Evolutionary conservation across 2,113 vertebrate genomes (phyloP).

Genomic region (Taxidea taxus): DNA sequence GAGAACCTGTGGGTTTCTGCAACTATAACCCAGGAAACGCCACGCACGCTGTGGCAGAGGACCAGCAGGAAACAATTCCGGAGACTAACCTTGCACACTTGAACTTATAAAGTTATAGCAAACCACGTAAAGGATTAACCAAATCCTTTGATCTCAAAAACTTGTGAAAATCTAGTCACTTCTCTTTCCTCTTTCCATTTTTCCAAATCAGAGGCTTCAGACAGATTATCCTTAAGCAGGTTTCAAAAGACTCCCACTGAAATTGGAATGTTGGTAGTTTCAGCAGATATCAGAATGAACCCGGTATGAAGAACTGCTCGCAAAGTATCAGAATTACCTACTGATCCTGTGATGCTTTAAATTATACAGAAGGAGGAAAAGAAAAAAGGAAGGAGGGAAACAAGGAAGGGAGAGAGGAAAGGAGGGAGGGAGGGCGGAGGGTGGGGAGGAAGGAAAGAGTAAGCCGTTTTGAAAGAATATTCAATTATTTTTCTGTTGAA

Average conservation of each 20-base stretch:
- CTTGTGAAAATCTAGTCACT: slow-evolving; percentile 59
- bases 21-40: not conserved
- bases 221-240: slow-evolving; percentile 65
- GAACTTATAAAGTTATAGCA: slow-evolving; percentile 56
- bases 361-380: not conserved
- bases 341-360: slow-evolving; percentile 25
- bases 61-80: not conserved
- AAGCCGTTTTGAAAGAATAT: not conserved
- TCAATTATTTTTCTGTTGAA: not conserved
- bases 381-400: not conserved
- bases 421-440: not conserved
- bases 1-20: not conserved
- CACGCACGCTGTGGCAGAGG: not conserved
- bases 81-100: not conserved
- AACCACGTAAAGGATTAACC: slow-evolving; percentile 52
- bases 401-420: not conserved
- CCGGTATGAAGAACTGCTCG: not conserved
- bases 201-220: slow-evolving; percentile 66
- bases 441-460: accelerated
- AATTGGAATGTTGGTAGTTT: slow-evolving; percentile 65
- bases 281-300: slow-evolving; percentile 52
- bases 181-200: slow-evolving; percentile 50
- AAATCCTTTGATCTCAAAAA: slow-evolving; percentile 65
- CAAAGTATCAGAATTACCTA: slow-evolving; percentile 28
- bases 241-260: slow-evolving; percentile 64